phyloP scores from a whole-genome alignment of 2,888 invertebrate genomes.

The Lithophane semibrunnea region DNA sequence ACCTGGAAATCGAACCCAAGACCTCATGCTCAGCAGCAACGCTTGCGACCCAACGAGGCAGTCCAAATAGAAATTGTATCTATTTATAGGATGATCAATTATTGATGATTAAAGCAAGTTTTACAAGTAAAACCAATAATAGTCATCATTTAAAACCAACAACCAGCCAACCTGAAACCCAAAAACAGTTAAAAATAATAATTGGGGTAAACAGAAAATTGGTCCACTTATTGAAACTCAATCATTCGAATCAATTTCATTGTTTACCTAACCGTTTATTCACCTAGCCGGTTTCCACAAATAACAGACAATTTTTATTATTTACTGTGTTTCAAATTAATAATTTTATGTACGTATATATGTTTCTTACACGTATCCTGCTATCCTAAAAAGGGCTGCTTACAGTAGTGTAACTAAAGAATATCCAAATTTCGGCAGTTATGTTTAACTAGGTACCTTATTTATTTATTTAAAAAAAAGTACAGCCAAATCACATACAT shows the following conservation, averaged over 20 bases:
- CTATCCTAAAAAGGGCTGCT: too few relatives aligned
- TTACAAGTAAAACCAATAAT: neutral
- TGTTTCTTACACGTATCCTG: neutral
- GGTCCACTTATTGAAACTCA: constrained; percentile 17
- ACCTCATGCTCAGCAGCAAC: too few relatives aligned
- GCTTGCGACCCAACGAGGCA: too few relatives aligned
- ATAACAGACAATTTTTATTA: neutral
- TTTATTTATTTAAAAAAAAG: too few relatives aligned
- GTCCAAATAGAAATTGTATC: neutral
- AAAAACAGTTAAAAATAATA: constrained; percentile 5
- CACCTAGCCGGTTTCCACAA: constrained; percentile 24
- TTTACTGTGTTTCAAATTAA: neutral
- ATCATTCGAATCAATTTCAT: constrained; percentile 29
- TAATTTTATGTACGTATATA: neutral
- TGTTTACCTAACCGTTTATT: constrained; percentile 20
- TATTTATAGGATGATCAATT: neutral
- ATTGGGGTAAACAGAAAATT: constrained; percentile 31
- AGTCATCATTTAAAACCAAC: neutral
- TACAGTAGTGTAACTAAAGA: too few relatives aligned
- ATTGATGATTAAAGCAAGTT: neutral
- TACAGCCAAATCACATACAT: too few relatives aligned
- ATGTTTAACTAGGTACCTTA: neutral
- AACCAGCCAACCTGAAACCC: neutral
- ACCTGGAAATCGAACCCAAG: neutral
- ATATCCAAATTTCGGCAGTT: neutral